Base-by-base conservation (phyloP, 2,797 vertebrate species). In the Tapera naevia region DNA sequence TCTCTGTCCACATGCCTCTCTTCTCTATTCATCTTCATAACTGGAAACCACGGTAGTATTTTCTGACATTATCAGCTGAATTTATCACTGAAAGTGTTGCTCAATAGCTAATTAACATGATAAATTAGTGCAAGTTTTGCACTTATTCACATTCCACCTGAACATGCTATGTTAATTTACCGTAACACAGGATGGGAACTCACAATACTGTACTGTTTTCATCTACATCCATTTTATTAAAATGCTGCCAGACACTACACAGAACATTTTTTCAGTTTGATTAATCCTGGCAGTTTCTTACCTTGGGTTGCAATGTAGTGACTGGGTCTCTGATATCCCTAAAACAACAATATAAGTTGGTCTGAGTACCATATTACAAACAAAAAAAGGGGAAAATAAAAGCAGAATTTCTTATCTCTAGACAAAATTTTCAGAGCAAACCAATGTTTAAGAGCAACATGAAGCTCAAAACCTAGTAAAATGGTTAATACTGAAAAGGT, bases 291-390 rank as follows among this genome's bases (percentile, higher is more conserved):
- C 17, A 88, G 76, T 46, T 54, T 95, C 98, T 98, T 98, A 99
- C 99, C 99, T 98, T 99, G 99, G 78, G 99, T 99, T 88, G 99
- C 99, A 86, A 99, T 99, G 97, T 99, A 99, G 97, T 99, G 99
- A 93, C 99, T 99, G 78, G 99, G 99, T 96, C 99, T 98, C 97
- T 99, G 99, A 97, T 99, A 99, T 41, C 99, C 99, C 99, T 99
- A 98, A 94, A 98, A 98, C 30, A 97, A 89, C 87, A 97, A 97
- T 98, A 97, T 81, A 98, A 71, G 82, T 97, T 89, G 61, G 95
- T 98, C 94, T 98, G 94, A 92, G 96, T 94, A 95, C 43, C 73
- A 65, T n/a, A 86, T 69, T 81, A 91, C 24, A 75, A 93, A 80
- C 61, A 61, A 35, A 82, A 35, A 82, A 14, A 87, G 14, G n/a